Percentiles rank a stretch among this genome's conserved stretches.
These are phyloP conservation scores for Drosophila diplacantha DNA, from an alignment of 2,888 invertebrate species.

Conservation along the genomic window DNA sequence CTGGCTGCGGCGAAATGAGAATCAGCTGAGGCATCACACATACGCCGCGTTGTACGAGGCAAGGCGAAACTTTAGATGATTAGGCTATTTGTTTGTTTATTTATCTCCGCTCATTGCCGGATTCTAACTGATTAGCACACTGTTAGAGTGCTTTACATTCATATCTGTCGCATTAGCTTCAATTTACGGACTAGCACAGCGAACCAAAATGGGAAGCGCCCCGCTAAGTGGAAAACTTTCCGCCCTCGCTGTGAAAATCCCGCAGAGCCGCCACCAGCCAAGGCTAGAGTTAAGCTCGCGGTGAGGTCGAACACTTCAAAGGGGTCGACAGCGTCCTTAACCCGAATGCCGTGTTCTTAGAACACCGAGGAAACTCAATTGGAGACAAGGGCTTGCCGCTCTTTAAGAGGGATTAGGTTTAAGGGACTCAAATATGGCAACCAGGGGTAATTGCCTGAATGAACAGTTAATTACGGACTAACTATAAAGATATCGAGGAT, in stretches of 20 bases:
- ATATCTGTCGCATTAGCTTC: conserved; percentile 51
- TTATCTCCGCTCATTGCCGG: conserved; percentile 6
- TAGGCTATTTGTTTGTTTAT: conserved; percentile 16
- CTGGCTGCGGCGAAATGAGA: conserved; percentile 57
- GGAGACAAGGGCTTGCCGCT: conserved; percentile 6
- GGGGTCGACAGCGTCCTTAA: conserved; percentile 17
- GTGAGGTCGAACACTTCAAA: conserved; percentile 7
- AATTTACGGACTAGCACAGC: conserved; percentile 30
- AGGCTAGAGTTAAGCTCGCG: conserved; percentile 17
- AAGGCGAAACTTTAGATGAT: conserved; percentile 16
- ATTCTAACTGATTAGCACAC: conserved; percentile 32
- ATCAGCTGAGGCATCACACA: conserved; percentile 54
- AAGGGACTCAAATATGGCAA: not conserved
- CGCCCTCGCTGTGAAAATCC: conserved; percentile 20
- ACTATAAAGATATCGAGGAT: not conserved
- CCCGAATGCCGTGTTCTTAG: conserved; percentile 10
- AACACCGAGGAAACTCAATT: conserved; percentile 5
- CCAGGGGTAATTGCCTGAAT: not conserved
- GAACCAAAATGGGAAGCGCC: conserved; percentile 16
- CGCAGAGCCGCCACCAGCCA: conserved; percentile 15
- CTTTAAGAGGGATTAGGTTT: not conserved
- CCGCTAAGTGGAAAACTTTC: conserved; percentile 36
- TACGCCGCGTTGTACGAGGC: conserved; percentile 38
- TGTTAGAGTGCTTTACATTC: conserved; percentile 14
- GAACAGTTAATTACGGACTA: not conserved